Base-by-base conservation (phyloP, 2,113 vertebrate genomes). In the Alexandromys fortis region DNA sequence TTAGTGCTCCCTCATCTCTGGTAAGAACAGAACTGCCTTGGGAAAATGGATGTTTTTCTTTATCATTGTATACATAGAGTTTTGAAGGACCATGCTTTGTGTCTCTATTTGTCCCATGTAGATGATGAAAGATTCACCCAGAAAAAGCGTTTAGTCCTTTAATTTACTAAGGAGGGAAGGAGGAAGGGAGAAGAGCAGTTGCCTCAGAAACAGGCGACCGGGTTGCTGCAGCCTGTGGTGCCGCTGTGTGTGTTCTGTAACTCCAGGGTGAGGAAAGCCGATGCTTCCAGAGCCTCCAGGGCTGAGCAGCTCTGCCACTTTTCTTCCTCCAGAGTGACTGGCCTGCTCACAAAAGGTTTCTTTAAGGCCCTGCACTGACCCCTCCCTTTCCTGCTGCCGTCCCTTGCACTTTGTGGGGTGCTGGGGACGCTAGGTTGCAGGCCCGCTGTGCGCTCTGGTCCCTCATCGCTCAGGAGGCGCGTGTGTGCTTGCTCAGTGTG, bases 401-500 rank as follows among this genome's bases (percentile, higher is more conserved):
- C 52, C 55, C 19, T 67, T 12, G 65, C 6, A 42, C 72, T 93
- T 55, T 2, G 0, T 49, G 55, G 81, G 92, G 90, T 94, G 30
- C 72, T 11, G 24, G 93, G 91, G 73, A 45, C 58, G 35, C 75
- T 82, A 17, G 45, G 76, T 91, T 7, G 55, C 1, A 21, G 83
- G 65, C 92, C 75, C 49, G 38, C 77, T 49, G 52, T 61, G 68
- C 38, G 17, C 68, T 96, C 77, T 72, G 76, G 79, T 83, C 97
- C 90, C 22, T 95, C 0, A 0, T 30, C 55, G 83, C 92, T 1
- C 5, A 38, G 45, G 85, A 96, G 91, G 95, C 88, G 0, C 93
- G 95, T 94, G 94, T 76, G 38, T 83, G 94, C 95, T 97, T 97
- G 97, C 97, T 98, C 97, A 97, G 7, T 95, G 92, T 94, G 89